Percentiles rank a stretch among this genome's conserved stretches.
Conservation (phyloP, 2,797 vertebrate genomes). For the Pterois miles region DNA sequence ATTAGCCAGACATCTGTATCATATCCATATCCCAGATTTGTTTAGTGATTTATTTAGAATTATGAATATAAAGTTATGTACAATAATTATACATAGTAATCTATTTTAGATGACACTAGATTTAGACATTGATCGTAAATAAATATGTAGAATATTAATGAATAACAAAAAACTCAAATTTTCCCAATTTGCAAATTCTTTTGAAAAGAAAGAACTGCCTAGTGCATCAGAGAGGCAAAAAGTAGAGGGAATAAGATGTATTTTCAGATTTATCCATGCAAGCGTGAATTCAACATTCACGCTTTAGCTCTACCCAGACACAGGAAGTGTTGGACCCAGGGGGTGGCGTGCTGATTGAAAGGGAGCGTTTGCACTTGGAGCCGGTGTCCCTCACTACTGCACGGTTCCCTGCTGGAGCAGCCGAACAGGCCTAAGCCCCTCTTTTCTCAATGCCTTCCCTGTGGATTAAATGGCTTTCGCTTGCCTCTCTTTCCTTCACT, state of each 20-base stretch:
- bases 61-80: background rate
- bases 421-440: constrained; percentile 57
- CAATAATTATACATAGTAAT: background rate
- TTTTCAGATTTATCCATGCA: constrained; percentile 43
- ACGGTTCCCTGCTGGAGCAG: constrained; percentile 67
- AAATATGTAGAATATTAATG: background rate
- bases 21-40: background rate
- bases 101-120: background rate
- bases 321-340: constrained; percentile 70
- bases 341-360: constrained; percentile 67
- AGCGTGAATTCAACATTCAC: constrained; percentile 61
- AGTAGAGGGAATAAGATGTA: constrained; percentile 15
- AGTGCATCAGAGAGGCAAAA: background rate
- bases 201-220: constrained; percentile 17
- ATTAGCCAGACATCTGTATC: background rate
- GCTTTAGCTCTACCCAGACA: constrained; percentile 56
- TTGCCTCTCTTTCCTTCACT: constrained; percentile 67
- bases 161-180: background rate
- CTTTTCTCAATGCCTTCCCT: constrained; percentile 62
- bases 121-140: background rate
- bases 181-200: background rate
- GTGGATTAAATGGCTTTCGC: constrained; percentile 79
- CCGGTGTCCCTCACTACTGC: constrained; percentile 54
- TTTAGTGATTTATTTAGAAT: background rate
- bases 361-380: constrained; percentile 67